A percentile compares a stretch with the other conserved stretches of the same genome.
These are phyloP conservation scores for Galeopsomyia nigrocyanea DNA, from an alignment of 2,888 invertebrate genomes.

Conservation along the genomic window DNA sequence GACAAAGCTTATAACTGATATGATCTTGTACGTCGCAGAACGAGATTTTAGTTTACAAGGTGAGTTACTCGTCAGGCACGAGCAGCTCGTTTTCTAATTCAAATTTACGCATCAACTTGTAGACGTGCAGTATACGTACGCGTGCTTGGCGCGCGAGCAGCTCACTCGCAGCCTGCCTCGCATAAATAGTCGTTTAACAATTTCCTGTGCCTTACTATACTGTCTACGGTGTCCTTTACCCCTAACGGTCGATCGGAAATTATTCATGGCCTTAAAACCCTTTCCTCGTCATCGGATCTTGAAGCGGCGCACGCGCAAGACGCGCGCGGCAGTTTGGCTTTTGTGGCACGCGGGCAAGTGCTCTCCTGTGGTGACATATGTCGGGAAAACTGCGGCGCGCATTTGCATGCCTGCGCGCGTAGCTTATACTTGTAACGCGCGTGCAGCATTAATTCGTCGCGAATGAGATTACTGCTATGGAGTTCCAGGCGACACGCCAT, in stretches of 20 bases:
- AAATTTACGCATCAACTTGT: constrained; percentile 10
- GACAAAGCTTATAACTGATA: no score
- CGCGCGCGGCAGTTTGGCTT: constrained; percentile 16
- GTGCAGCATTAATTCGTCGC: constrained; percentile 40
- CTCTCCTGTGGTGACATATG: constrained; percentile 49
- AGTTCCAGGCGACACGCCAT: no score
- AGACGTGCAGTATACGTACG: not conserved
- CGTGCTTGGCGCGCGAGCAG: constrained; percentile 8
- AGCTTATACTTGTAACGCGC: no score
- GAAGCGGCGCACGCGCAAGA: not conserved
- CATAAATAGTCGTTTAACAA: not conserved
- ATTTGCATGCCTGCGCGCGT: constrained; percentile 42
- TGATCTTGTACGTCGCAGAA: constrained; percentile 32
- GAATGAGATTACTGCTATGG: not conserved
- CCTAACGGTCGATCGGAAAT: constrained; percentile 49
- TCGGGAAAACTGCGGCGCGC: constrained; percentile 44
- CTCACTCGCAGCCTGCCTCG: constrained; percentile 29
- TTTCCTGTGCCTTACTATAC: no score
- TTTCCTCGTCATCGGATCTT: constrained; percentile 17
- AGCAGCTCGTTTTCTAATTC: constrained; percentile 35
- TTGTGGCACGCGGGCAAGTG: constrained; percentile 46
- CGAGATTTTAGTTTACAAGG: not conserved
- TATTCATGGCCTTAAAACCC: constrained; percentile 38
- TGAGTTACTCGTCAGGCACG: constrained; percentile 12
- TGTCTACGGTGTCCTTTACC: not conserved